Conservation (phyloP, 2,113 vertebrate genomes). For the Podocnemis expansa region DNA sequence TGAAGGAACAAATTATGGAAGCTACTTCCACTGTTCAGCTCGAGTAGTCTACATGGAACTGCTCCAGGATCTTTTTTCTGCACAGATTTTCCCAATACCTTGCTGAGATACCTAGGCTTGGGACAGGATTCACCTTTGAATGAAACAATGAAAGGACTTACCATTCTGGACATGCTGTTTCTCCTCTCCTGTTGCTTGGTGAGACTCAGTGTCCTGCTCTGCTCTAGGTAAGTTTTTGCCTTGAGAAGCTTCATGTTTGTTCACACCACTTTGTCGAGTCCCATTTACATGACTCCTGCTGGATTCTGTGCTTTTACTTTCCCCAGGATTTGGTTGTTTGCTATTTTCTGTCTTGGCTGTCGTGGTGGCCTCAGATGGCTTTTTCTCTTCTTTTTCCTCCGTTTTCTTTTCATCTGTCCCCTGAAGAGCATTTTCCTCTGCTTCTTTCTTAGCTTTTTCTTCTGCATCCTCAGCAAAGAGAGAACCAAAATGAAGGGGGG, state of each 20-base stretch:
- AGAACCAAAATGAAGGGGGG: not conserved
- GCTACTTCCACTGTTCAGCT: not conserved
- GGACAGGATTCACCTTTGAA: not conserved
- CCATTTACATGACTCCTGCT: slow-evolving; percentile 66
- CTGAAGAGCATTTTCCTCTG: slow-evolving; percentile 82
- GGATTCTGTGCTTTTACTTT: slow-evolving; percentile 43
- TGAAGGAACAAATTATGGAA: not conserved
- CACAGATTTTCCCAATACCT: not conserved
- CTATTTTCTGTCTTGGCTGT: slow-evolving; percentile 45
- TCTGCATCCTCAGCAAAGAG: slow-evolving; percentile 70
- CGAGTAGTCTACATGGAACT: not conserved
- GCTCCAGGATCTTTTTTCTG: not conserved
- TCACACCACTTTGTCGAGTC: slow-evolving; percentile 58
- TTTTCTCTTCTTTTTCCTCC: slow-evolving; percentile 75
- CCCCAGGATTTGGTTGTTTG: slow-evolving; percentile 55
- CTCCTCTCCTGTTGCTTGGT: not conserved
- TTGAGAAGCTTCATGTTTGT: slow-evolving; percentile 43
- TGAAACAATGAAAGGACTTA: slow-evolving; percentile 37
- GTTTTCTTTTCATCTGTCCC: slow-evolving; percentile 80
- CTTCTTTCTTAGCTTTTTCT: slow-evolving; percentile 81
- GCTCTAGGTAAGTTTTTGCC: slow-evolving; percentile 54
- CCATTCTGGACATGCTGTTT: slow-evolving; percentile 78
- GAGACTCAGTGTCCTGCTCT: slow-evolving; percentile 33
- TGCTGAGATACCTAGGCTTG: not conserved
- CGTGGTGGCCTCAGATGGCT: slow-evolving; percentile 56